Evolutionary conservation across 2,113 vertebrate genomes (phyloP).

Genomic region (Varanus salvator): DNA sequence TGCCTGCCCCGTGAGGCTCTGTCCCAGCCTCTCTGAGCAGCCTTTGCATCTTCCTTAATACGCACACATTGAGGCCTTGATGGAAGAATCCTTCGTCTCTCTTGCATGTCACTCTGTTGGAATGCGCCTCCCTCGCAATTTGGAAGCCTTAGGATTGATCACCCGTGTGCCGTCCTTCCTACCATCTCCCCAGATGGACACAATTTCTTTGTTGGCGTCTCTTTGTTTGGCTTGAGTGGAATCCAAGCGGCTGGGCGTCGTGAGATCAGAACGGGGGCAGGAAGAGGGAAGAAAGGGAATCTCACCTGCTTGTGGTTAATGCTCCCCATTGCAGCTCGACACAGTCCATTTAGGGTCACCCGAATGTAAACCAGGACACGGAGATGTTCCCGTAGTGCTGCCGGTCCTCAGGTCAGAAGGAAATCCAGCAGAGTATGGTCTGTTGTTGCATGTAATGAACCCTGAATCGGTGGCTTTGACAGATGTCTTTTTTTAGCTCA

Average conservation of each 20-base stretch:
- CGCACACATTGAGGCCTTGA: not conserved
- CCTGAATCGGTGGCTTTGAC: constrained; percentile 63
- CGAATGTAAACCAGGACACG: constrained; percentile 61
- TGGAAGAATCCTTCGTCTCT: constrained; percentile 20
- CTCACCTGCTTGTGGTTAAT: constrained; percentile 81
- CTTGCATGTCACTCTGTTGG: constrained; percentile 26
- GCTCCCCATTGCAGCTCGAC: constrained; percentile 66
- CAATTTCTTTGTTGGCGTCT: constrained; percentile 65
- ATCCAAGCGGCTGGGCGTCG: constrained; percentile 72
- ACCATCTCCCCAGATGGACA: constrained; percentile 64
- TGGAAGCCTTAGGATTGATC: constrained; percentile 61
- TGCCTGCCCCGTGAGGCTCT: too few species aligned
- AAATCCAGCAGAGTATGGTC: constrained; percentile 51
- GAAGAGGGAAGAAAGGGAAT: constrained; percentile 39
- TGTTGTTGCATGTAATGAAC: not conserved
- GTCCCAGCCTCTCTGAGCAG: not conserved
- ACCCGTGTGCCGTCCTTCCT: constrained; percentile 65
- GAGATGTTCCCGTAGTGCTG: constrained; percentile 45
- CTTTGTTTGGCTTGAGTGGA: constrained; percentile 67
- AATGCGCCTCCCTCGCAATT: constrained; percentile 56
- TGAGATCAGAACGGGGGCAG: constrained; percentile 71
- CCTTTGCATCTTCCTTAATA: too few species aligned
- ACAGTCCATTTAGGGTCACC: constrained; percentile 64
- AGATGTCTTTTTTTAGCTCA: constrained; percentile 72
- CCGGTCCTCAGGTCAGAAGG: constrained; percentile 60